Evolutionary conservation across 2,888 invertebrate species (phyloP).

Genomic region (Vandiemenella viatica): DNA sequence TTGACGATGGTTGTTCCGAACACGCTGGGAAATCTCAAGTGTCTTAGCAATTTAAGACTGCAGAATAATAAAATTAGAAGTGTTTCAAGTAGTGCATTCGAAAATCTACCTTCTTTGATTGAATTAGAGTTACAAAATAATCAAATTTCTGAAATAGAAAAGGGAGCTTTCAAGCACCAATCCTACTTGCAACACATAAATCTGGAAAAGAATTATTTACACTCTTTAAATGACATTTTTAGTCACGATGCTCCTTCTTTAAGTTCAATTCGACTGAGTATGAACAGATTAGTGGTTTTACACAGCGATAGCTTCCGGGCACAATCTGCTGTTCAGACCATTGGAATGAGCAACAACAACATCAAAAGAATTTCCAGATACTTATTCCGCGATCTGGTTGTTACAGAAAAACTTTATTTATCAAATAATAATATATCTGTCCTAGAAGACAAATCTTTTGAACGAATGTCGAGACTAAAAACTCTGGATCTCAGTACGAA

Average conservation of each 20-base stretch:
- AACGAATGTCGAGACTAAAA: conserved; percentile 56
- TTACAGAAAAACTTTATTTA: conserved; percentile 64
- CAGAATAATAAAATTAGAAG: not conserved
- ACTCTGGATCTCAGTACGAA: conserved; percentile 70
- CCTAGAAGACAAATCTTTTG: conserved; percentile 70
- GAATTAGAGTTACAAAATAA: not conserved
- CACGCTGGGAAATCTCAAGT: not conserved
- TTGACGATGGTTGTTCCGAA: not conserved
- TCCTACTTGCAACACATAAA: not conserved
- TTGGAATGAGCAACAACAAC: conserved; percentile 76
- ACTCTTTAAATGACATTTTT: not conserved
- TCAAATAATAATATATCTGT: conserved; percentile 67
- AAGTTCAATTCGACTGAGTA: too few relatives aligned
- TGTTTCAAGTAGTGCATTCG: not conserved
- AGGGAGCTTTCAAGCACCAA: not conserved
- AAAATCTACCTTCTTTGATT: not conserved
- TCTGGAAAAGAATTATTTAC: not conserved
- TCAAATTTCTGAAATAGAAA: not conserved
- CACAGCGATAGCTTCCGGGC: conserved; percentile 69
- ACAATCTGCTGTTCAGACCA: conserved; percentile 68
- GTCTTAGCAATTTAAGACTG: not conserved
- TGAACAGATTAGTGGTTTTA: too few relatives aligned
- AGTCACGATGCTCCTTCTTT: too few relatives aligned
- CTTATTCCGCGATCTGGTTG: conserved; percentile 60
- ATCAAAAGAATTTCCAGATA: conserved; percentile 53